Conservation (phyloP, 2,888 invertebrate genomes). For the Glaucopsyche alexis region DNA sequence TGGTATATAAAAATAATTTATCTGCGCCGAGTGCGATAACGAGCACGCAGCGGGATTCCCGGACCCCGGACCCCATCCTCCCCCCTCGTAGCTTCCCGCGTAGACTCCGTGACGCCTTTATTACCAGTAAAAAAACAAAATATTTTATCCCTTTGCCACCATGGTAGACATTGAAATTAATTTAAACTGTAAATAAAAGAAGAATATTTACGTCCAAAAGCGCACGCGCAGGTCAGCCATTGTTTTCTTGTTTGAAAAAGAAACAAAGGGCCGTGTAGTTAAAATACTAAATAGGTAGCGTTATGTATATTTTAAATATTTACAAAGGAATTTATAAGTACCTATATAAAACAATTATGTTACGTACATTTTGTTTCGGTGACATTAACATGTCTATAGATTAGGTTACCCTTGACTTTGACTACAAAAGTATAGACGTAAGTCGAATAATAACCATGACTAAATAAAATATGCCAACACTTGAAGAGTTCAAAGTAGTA, state of each 20-base stretch:
- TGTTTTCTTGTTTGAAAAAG: slow-evolving; percentile 54
- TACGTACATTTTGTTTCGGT: too few relatives aligned
- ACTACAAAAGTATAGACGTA: too few relatives aligned
- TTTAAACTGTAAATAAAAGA: slow-evolving; percentile 24
- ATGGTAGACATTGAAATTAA: slow-evolving; percentile 22
- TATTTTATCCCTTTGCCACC: slow-evolving; percentile 2
- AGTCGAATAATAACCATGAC: too few relatives aligned
- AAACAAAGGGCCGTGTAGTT: slow-evolving; percentile 33
- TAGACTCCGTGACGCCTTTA: slow-evolving; percentile 63
- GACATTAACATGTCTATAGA: too few relatives aligned
- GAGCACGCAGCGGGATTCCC: slow-evolving; percentile 65
- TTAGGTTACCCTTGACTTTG: too few relatives aligned
- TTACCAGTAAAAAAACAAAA: slow-evolving; percentile 48
- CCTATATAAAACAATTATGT: too few relatives aligned
- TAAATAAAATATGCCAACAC: too few relatives aligned
- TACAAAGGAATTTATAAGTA: not conserved
- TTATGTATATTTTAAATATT: not conserved
- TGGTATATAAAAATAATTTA: slow-evolving; percentile 76
- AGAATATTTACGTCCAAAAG: slow-evolving; percentile 39
- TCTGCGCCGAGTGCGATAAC: slow-evolving; percentile 66
- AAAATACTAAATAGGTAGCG: slow-evolving; percentile 30
- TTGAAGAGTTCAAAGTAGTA: too few relatives aligned
- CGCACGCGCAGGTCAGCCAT: slow-evolving; percentile 60
- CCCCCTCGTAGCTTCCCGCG: slow-evolving; percentile 55
- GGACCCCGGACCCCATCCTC: slow-evolving; percentile 50